These are phyloP conservation scores for Galeopterus variegatus DNA, from an alignment of 2,113 vertebrate genomes.

Conservation along the genomic window DNA sequence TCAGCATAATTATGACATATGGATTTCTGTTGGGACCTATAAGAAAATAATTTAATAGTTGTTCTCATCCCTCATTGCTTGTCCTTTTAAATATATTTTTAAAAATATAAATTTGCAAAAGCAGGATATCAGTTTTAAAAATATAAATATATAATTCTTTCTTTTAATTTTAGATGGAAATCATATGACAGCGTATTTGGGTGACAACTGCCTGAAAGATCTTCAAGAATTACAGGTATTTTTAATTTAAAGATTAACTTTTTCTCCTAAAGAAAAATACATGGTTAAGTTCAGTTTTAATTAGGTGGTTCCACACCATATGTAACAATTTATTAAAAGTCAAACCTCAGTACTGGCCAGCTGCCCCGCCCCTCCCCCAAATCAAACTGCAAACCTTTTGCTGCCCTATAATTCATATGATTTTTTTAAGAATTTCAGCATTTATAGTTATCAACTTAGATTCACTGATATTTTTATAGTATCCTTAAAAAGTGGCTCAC, in stretches of 20 bases:
- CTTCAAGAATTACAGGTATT: constrained; percentile 79
- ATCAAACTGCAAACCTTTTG: background rate
- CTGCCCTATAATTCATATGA: background rate
- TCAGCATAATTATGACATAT: background rate
- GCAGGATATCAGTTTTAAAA: background rate
- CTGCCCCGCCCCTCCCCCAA: too few species aligned
- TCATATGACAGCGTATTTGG: constrained; percentile 73
- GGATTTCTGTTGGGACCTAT: background rate
- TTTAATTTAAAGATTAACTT: constrained; percentile 60
- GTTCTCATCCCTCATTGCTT: background rate
- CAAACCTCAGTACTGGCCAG: background rate
- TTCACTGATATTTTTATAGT: constrained; percentile 20
- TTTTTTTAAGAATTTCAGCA: background rate
- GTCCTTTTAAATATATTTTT: constrained; percentile 65
- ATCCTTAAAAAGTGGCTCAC: background rate
- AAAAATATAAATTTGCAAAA: constrained; percentile 45
- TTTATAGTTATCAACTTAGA: constrained; percentile 47
- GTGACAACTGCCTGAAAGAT: constrained; percentile 64
- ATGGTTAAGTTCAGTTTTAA: constrained; percentile 55
- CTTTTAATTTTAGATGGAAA: constrained; percentile 84
- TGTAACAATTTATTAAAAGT: constrained; percentile 50
- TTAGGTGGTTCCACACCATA: background rate
- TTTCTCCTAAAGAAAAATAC: constrained; percentile 53
- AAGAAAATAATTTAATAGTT: constrained; percentile 26
- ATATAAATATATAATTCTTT: constrained; percentile 57